Percentiles rank a stretch among this genome's conserved stretches.
phyloP scores from a whole-genome alignment of 1,140 invertebrate species.

The Argopecten irradians region DNA sequence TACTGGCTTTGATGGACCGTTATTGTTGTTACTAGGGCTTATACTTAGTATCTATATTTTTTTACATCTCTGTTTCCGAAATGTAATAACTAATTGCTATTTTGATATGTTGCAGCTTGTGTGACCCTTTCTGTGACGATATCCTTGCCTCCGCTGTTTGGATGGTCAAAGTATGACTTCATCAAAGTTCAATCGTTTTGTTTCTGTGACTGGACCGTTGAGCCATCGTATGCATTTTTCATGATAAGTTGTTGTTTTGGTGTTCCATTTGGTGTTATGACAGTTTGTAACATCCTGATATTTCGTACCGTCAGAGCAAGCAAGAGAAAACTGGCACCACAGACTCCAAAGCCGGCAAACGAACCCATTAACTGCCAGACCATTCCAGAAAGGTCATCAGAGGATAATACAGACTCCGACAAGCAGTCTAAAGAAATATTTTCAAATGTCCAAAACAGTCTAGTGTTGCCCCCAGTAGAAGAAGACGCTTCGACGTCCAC shows the following conservation, averaged over 20 bases:
- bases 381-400: not conserved
- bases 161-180: constrained; percentile 63
- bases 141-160: constrained; percentile 60
- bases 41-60: no score
- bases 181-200: constrained; percentile 58
- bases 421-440: not conserved
- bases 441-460: not conserved
- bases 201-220: constrained; percentile 61
- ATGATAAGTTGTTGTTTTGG: constrained; percentile 65
- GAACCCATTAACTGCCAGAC: not conserved
- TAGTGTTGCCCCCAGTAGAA: not conserved
- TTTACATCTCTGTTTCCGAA: no score
- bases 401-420: not conserved
- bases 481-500: not conserved
- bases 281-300: constrained; percentile 60
- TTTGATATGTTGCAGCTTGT: constrained; percentile 51
- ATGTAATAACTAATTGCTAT: no score
- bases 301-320: constrained; percentile 38
- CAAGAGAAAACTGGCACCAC: constrained; percentile 27
- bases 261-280: constrained; percentile 61
- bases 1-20: no score
- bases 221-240: constrained; percentile 64
- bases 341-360: not conserved
- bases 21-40: no score
- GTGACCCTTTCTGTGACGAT: constrained; percentile 50